Conservation (phyloP, 2,797 vertebrate genomes). For the Eurystomus glaucurus region DNA sequence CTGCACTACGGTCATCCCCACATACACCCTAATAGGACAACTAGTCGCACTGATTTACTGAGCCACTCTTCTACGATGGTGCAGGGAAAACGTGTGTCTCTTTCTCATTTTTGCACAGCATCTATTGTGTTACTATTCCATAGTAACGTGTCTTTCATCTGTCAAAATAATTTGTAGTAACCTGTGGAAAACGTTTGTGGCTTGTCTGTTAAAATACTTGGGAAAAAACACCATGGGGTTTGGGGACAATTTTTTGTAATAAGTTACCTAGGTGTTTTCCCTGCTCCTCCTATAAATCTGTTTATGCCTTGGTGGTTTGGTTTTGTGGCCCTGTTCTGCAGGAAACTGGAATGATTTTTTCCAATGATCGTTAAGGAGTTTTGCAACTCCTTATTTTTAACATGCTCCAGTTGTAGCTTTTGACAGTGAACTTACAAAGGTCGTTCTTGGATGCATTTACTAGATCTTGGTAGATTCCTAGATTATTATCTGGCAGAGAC, state of each 20-base stretch:
- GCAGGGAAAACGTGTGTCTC: accelerated
- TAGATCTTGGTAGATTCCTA: background rate
- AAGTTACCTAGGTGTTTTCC: background rate
- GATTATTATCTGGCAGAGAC: background rate
- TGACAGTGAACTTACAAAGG: background rate
- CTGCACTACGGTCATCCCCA: background rate
- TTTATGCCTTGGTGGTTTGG: background rate
- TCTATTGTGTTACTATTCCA: background rate
- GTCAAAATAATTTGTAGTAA: background rate
- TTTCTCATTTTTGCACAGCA: background rate
- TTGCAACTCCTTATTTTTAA: background rate
- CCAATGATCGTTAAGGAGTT: background rate
- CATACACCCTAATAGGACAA: accelerated
- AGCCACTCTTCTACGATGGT: background rate
- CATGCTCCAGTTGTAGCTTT: accelerated
- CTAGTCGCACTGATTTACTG: background rate
- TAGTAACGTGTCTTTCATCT: background rate
- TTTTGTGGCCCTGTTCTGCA: background rate
- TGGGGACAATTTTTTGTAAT: background rate
- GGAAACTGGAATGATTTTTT: accelerated
- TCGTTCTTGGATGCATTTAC: background rate
- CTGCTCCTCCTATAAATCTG: accelerated
- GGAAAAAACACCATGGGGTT: background rate
- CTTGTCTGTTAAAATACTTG: background rate
- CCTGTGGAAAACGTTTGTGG: background rate